phyloP scores from a whole-genome alignment of 53 echinoderm and acorn worm species.

The Echinometra lucunter region DNA sequence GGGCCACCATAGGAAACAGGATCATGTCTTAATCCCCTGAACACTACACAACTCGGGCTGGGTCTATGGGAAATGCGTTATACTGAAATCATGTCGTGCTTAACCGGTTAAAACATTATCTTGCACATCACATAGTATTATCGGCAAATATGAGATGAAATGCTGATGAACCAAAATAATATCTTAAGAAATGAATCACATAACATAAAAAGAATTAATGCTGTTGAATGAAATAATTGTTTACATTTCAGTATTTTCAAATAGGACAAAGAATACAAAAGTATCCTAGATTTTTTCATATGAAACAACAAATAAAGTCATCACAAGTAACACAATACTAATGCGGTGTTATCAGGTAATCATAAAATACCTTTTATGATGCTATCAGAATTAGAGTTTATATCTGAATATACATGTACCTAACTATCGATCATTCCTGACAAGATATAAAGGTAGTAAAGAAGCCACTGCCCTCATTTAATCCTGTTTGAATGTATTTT shows the following conservation, averaged over 20 bases:
- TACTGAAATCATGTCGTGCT: no score
- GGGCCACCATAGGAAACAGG: no score
- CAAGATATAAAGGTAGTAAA: neutral
- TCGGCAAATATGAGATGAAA: neutral
- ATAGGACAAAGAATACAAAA: neutral
- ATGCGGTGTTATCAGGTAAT: neutral
- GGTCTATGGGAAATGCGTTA: no score
- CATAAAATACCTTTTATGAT: neutral
- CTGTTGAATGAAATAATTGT: neutral
- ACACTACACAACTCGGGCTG: no score
- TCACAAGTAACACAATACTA: neutral
- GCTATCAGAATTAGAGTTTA: neutral
- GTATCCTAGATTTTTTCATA: neutral
- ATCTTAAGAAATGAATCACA: neutral
- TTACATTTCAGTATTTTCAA: neutral
- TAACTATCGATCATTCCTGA: conserved; percentile 17
- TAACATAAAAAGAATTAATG: neutral
- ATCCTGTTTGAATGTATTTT: neutral
- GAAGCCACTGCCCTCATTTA: conserved; percentile 32
- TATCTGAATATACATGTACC: neutral
- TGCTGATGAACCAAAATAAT: neutral
- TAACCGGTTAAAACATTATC: no score
- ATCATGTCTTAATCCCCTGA: no score
- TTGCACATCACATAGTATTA: no score
- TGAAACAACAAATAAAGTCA: neutral